A percentile compares a stretch with the other conserved stretches of the same genome.
Evolutionary conservation across 64 coral and sea anemone species (phyloP).

Genomic region (Catalaphyllia jardinei): DNA sequence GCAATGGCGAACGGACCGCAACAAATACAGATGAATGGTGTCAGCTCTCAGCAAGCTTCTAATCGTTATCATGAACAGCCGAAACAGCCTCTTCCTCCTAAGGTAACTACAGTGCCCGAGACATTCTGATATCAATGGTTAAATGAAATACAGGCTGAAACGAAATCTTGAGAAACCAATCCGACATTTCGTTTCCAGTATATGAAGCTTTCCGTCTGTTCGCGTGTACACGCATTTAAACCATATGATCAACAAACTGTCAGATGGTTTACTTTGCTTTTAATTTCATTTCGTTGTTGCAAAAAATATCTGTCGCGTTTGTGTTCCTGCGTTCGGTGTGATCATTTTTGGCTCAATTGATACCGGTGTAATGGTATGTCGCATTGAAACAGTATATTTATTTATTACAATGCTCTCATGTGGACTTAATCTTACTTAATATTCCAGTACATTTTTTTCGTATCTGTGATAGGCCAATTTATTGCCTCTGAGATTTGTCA

Average conservation of each 20-base stretch:
- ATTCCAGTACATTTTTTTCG: background rate
- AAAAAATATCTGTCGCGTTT: background rate
- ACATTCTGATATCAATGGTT: background rate
- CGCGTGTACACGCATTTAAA: background rate
- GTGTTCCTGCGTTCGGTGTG: background rate
- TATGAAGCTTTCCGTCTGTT: background rate
- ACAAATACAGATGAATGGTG: slow-evolving; percentile 70
- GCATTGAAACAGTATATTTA: background rate
- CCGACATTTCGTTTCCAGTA: background rate
- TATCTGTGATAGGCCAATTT: no score
- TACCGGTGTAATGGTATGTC: background rate
- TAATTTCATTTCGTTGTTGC: background rate
- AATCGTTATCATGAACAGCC: slow-evolving; percentile 47
- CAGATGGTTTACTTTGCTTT: background rate
- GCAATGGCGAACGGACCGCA: slow-evolving; percentile 73
- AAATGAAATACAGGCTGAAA: background rate
- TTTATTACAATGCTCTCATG: background rate
- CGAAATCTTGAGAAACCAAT: background rate
- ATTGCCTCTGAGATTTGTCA: no score
- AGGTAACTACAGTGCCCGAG: slow-evolving; percentile 45
- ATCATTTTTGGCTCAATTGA: background rate
- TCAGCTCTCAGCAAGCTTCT: slow-evolving; percentile 36
- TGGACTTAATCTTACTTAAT: background rate
- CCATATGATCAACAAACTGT: slow-evolving; percentile 5
- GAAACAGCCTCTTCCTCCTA: slow-evolving; percentile 70